Base-by-base conservation (phyloP, 2,888 invertebrate genomes). In the Acleris literana region DNA sequence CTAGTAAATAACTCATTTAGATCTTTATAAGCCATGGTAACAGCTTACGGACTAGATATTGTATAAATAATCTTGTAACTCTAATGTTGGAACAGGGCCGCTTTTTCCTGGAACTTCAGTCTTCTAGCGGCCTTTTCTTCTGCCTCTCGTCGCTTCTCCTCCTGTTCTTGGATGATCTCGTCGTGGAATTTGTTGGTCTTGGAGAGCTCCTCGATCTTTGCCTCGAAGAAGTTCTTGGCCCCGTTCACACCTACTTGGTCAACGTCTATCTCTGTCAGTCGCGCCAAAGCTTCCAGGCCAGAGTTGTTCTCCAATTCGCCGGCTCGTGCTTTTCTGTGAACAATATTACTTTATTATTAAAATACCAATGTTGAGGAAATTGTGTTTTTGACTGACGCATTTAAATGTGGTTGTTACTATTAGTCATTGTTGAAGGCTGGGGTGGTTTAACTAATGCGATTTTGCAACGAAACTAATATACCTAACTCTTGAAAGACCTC, bases 171-270 rank as follows among this genome's bases (percentile, higher is more conserved):
- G 68, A 96, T 94, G 71, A 99, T 98, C 90, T 99, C 99, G 73
- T 96, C 95, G 81, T 98, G 98, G 87, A 98, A 98, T 90, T 97
- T 97, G 81, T 96, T 97, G 65, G 95, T 94, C 78, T 96, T 95
- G 11, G 96, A 89, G 70, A 97, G 94, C 80, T 97, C 96, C 79
- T 97, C 97, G 77, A 99, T 98, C 95, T 99, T 99, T 0, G 98
- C 97, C 93, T 98, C 98, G 81, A 99, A 99, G 93, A 99, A 99
- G 81, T 96, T 96, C 85, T 98, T 98, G 44, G 99, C 99, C 16
- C 98, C 99, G 71, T 96, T 96, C 0, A 99, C 99, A 1, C 99
- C 99, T 20, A 98, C 98, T 92, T 97, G 96, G 72, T 98, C 97
- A 0, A 99, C 98, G 81, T 98, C 96, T 68, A 99, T 96, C 90